Base-by-base conservation (phyloP, 2,888 invertebrate species). In the Camptogramma bilineatum region DNA sequence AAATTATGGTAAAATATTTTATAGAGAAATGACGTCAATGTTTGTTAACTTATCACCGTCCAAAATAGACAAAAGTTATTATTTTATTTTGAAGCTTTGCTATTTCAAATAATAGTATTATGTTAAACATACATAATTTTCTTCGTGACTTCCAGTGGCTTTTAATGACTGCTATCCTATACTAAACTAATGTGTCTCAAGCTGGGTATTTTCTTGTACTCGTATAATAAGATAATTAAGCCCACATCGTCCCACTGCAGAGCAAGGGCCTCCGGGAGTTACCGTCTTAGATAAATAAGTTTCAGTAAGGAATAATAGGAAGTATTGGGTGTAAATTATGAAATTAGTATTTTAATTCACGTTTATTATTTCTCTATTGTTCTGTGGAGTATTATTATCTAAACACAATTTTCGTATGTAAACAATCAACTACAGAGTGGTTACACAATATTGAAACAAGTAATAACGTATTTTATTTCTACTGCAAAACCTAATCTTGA, bases 311-410 rank as follows among this genome's bases (percentile, higher is more conserved):
- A 31, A 31, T 31, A 31, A 8, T 9, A 31, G 34, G 13, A 34
- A 34, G 24, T 13, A 13, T 44, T 44, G 17, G 44, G 44, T 44
- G 17, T 4, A 4, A 16, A 44, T 44, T 5, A 44, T 8, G 8
- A 44, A 44, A 17, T 16, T 16, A 44, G 0, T 16, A 39, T 39
- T 21, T 19, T 28, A 46, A 24, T 57, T 39, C 52, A 65, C 42
- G 39, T 57, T 57, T 62, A 57, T 61, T 28, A 47, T 56, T 52
- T 42, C 13, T 24, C 56, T 62, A 51, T 58, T 58, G 57, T 44
- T 46, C 0, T 19, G 55, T 55, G 34, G 46, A 46, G 42, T 51
- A 42, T 17, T 46, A 44, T 34, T 19, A 58, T 46, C 42, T 19
- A 52, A 56, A 56, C 44, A 57, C 46, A 50, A 48, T 53, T 51